Evolutionary conservation across 2,113 vertebrate species (phyloP), one percentile per base, ranked within the genome.

Genomic region (Pachycephala philippinensis): DNA sequence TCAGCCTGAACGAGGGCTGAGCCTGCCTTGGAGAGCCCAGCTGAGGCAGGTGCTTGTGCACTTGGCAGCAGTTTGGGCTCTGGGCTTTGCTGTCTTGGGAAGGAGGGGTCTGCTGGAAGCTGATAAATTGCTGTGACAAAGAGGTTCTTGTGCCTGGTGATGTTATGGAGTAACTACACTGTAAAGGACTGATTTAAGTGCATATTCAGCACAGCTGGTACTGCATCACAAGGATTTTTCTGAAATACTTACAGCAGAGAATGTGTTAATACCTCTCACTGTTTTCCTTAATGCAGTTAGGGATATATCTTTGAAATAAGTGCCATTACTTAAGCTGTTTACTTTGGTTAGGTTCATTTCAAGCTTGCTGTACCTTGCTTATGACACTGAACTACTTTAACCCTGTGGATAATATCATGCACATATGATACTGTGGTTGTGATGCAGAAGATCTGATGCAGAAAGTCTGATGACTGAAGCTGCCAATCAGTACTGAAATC

Each of bases 31-130:
- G 35, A 90, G 88, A 82, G 75, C 71, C 17, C 1, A 22, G 70
- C 53, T 69, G 82, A 68, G 82, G 45, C 75, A 86, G 96, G 85
- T 90, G 75, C 79, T 86, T 74, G 54, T 35, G 75, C 37, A 21
- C 76, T 86, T 86, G 50, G 54, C 45, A 77, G 75, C 83, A 50
- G 18, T 65, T 65, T 26, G 40, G 71, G 40, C 37, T 80, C 50
- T 23, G 59, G 57, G 70, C 35, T 93, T 47, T 37, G 35, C 69
- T 87, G 66, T 30, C 70, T 69, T 79, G 63, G 27, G 50, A 52
- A 69, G 61, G 39, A 77, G 37, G 40, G 31, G 35, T 57, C 54
- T 90, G 35, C 83, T 94, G 50, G 68, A 83, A 70, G 50, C 72
- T 86, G 79, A 39, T 33, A 84, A 84, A 78, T 54, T 39, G 35